A percentile compares a stretch with the other conserved stretches of the same genome.
phyloP scores from a whole-genome alignment of 2,797 vertebrate species.

The Tenualosa ilisha region DNA sequence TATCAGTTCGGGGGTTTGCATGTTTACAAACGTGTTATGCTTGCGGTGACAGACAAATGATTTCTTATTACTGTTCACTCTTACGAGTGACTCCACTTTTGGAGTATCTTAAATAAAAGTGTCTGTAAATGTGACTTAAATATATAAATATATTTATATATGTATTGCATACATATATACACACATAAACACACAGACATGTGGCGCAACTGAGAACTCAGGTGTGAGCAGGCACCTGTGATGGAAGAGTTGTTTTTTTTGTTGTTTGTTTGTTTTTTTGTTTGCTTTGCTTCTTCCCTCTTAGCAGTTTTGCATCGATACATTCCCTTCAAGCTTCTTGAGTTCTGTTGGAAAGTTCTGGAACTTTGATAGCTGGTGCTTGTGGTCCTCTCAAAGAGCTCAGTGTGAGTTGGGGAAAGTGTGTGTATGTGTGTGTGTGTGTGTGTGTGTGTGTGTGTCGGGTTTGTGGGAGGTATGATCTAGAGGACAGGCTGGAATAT shows the following conservation, averaged over 20 bases:
- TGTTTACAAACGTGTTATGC: slow-evolving; percentile 53
- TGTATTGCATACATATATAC: slow-evolving; percentile 61
- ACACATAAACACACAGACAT: slow-evolving; percentile 38
- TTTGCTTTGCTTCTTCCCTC: slow-evolving; percentile 24
- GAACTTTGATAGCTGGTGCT: slow-evolving; percentile 75
- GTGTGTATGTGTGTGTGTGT: background rate
- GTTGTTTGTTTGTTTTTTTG: slow-evolving; percentile 4
- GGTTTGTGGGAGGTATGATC: slow-evolving; percentile 37
- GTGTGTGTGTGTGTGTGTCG: slow-evolving; percentile 8
- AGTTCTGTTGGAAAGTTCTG: slow-evolving; percentile 55
- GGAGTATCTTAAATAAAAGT: slow-evolving; percentile 56
- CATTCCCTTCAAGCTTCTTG: slow-evolving; percentile 64
- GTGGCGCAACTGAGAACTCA: slow-evolving; percentile 59
- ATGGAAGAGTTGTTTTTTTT: slow-evolving; percentile 56
- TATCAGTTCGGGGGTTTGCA: slow-evolving; percentile 25
- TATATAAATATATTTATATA: slow-evolving; percentile 49
- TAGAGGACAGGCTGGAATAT: slow-evolving; percentile 45
- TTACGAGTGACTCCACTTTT: slow-evolving; percentile 32
- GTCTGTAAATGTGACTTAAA: slow-evolving; percentile 47
- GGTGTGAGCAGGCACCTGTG: slow-evolving; percentile 75
- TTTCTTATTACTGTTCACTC: slow-evolving; percentile 48
- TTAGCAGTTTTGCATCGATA: slow-evolving; percentile 64
- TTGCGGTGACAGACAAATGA: slow-evolving; percentile 45
- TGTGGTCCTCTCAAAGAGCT: slow-evolving; percentile 46
- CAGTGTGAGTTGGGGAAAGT: background rate